Conservation (phyloP, 2,113 vertebrate genomes). For the Agapornis roseicollis region DNA sequence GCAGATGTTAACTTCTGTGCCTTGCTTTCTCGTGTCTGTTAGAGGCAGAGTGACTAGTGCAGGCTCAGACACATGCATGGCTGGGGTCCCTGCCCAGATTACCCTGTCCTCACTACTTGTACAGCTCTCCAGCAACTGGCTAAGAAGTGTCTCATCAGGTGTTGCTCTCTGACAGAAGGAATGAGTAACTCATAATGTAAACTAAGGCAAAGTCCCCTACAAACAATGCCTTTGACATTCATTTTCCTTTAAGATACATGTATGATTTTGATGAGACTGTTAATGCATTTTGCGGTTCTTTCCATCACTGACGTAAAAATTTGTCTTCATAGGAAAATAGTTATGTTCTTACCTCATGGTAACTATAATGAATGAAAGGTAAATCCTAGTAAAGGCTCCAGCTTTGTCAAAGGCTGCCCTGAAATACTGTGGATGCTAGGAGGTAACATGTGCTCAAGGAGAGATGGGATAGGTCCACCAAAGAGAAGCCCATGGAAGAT, state of each 20-base stretch:
- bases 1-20: not conserved
- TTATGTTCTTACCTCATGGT: not conserved
- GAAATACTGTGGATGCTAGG: rapidly evolving
- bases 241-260: not conserved
- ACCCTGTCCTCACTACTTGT: rapidly evolving
- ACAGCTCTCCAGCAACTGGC: not conserved
- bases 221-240: not conserved
- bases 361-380: not conserved
- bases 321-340: not conserved
- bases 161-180: not conserved
- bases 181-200: not conserved
- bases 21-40: not conserved
- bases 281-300: not conserved
- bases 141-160: not conserved
- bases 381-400: not conserved
- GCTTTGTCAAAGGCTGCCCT: not conserved
- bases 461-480: not conserved
- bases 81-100: not conserved
- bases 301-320: not conserved
- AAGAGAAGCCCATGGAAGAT: not conserved
- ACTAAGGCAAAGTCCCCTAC: not conserved
- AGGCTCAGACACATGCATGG: rapidly evolving
- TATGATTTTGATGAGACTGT: not conserved
- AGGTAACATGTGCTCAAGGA: rapidly evolving
- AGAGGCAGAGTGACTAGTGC: rapidly evolving